Base-by-base conservation (phyloP, 2,797 vertebrate genomes). In the Sebastes paucispinis region DNA sequence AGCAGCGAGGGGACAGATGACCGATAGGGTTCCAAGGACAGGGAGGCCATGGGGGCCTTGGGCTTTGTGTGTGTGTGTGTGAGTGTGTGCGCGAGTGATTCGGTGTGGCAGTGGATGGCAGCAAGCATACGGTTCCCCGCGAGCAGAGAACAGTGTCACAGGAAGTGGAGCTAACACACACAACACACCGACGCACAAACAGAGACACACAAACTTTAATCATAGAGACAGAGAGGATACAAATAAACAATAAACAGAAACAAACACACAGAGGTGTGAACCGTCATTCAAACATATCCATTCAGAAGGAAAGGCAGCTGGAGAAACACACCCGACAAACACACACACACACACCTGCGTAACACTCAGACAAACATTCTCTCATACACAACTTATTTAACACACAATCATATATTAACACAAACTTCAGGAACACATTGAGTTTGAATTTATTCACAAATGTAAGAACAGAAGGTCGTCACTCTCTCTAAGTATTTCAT, bases 21-120 rank as follows among this genome's bases (percentile, higher is more conserved):
- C 92, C 89, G 89, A 91, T 90, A 75, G 76, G 77, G 73, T 81
- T 81, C 89, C 92, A 91, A 93, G 92, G 92, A 93, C 91, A 82
- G 79, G 63, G 75, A 82, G 82, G 90, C 85, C 81, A 72, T 12
- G 4, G 55, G 60, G 70, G 84, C 88, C 75, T 67, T 25, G 60
- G 83, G 80, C 75, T 73, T 29, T 55, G 18, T 75, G 68, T 79
- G 29, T 31, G 75, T 79, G 32, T 11, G 67, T 59, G 75, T 79
- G 32, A 4, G 67, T 59, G 57, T 47, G 60, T 57, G 78, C 59
- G 73, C 79, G 89, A 88, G 82, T 87, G 88, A 93, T 92, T 87
- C 36, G 29, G 57, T 84, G 83, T 90, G 92, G 90, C 90, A 91
- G 87, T 50, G 81, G 84, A 91, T 92, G 91, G 87, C 93, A 91